phyloP scores from a whole-genome alignment of 2,888 invertebrate genomes.

The Vesta saturnalis region DNA sequence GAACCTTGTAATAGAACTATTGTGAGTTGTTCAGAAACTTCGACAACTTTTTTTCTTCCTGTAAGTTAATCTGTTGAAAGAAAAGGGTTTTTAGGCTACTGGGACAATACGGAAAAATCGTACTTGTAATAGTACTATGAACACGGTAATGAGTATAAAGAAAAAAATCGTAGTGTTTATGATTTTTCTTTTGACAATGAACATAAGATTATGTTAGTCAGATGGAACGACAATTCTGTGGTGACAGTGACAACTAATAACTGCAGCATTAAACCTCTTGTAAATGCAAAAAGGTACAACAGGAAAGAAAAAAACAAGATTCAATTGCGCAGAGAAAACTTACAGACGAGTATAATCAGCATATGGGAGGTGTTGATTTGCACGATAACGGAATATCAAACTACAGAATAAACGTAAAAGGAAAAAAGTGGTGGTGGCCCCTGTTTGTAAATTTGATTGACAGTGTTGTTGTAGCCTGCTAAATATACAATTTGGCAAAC shows the following conservation, averaged over 20 bases:
- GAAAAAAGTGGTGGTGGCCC: conserved; percentile 47
- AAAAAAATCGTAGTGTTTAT: conserved; percentile 4
- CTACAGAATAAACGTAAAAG: conserved; percentile 41
- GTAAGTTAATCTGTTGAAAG: conserved; percentile 28
- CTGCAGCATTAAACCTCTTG: background rate
- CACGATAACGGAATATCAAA: conserved; percentile 41
- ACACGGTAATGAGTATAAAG: background rate
- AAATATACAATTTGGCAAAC: conserved; percentile 41
- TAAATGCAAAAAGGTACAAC: background rate
- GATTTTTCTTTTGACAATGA: conserved; percentile 1
- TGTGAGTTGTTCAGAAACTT: conserved; percentile 43
- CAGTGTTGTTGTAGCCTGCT: conserved; percentile 41
- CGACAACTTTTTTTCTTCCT: conserved; percentile 44
- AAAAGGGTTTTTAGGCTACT: conserved; percentile 24
- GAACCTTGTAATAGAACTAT: conserved; percentile 37
- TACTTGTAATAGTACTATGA: background rate
- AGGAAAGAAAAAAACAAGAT: background rate
- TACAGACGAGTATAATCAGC: too few relatives aligned
- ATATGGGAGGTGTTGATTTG: conserved; percentile 36
- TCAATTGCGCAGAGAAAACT: too few relatives aligned
- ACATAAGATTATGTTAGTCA: conserved; percentile 2
- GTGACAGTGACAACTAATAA: background rate
- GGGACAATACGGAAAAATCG: conserved; percentile 18
- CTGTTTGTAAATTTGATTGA: conserved; percentile 43
- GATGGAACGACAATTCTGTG: too few relatives aligned